These are phyloP conservation scores for Gallinago paraguaiae DNA, from an alignment of 2,113 vertebrate genomes.

Conservation along the genomic window DNA sequence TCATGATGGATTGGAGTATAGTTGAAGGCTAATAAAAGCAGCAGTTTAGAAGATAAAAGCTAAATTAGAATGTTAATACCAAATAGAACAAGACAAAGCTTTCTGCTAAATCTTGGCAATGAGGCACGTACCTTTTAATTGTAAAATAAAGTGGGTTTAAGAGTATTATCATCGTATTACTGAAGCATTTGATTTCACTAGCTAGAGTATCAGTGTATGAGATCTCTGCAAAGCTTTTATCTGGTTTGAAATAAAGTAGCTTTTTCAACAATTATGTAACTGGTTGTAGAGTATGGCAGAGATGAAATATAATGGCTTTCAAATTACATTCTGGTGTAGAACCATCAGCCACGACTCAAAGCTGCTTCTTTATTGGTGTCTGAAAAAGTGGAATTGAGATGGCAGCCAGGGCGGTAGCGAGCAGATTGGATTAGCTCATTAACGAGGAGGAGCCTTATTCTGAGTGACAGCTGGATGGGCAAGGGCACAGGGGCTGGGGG, in stretches of 20 bases:
- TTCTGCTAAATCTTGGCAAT: conserved; percentile 8
- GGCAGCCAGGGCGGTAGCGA: neutral
- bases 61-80: conserved; percentile 41
- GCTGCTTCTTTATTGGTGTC: neutral
- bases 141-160: conserved; percentile 36
- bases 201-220: conserved; percentile 6
- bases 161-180: neutral
- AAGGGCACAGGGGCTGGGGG: neutral
- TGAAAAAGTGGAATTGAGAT: conserved; percentile 9
- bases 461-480: neutral
- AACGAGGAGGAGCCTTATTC: neutral
- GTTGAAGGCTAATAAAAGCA: conserved; percentile 47
- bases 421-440: neutral
- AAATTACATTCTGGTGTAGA: conserved; percentile 14
- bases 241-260: conserved; percentile 33
- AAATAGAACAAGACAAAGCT: conserved; percentile 22
- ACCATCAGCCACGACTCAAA: neutral
- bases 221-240: conserved; percentile 33
- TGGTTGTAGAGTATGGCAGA: neutral
- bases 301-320: conserved; percentile 23
- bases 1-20: neutral
- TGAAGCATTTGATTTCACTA: conserved; percentile 12
- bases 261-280: conserved; percentile 11
- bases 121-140: conserved; percentile 43
- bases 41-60: conserved; percentile 32